phyloP scores from a whole-genome alignment of 1,140 invertebrate species.

The Pogonognathellus flavescens region DNA sequence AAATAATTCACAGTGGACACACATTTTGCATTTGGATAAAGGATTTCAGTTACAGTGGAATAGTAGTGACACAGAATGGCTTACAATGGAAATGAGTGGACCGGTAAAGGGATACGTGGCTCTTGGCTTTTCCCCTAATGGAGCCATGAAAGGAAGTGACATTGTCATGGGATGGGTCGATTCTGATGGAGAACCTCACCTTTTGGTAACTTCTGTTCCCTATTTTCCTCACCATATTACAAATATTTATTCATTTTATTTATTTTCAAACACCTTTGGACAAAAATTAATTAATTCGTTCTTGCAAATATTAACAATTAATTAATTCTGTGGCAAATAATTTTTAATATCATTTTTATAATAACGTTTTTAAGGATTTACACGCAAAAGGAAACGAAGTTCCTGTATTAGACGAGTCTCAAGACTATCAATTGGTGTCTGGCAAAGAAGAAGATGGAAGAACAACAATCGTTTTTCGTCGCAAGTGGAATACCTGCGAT shows the following conservation, averaged over 20 bases:
- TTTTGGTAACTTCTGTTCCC: too few species aligned
- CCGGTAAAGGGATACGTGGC: constrained; percentile 81
- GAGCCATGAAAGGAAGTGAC: constrained; percentile 82
- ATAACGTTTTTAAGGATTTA: constrained; percentile 77
- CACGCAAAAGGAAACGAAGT: constrained; percentile 78
- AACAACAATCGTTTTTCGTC: constrained; percentile 81
- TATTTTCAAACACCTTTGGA: background rate
- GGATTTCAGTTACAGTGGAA: constrained; percentile 46
- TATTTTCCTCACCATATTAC: too few species aligned
- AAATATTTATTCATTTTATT: too few species aligned
- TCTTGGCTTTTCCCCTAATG: constrained; percentile 80
- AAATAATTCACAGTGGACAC: constrained; percentile 20
- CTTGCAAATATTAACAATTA: background rate
- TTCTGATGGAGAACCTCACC: constrained; percentile 74
- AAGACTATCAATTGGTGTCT: constrained; percentile 80
- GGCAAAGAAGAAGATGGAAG: constrained; percentile 84
- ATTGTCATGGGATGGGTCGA: constrained; percentile 87
- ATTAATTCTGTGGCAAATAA: background rate
- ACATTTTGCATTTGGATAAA: constrained; percentile 16
- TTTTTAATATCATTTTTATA: background rate
- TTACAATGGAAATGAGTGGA: constrained; percentile 68
- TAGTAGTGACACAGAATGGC: constrained; percentile 46
- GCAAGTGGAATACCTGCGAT: constrained; percentile 85
- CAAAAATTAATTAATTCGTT: background rate
- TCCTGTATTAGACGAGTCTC: constrained; percentile 80